Percentiles rank a stretch among this genome's conserved stretches.
These are phyloP conservation scores for Leucoraja ocellata DNA, from an alignment of 2,797 vertebrate species.

Conservation along the genomic window DNA sequence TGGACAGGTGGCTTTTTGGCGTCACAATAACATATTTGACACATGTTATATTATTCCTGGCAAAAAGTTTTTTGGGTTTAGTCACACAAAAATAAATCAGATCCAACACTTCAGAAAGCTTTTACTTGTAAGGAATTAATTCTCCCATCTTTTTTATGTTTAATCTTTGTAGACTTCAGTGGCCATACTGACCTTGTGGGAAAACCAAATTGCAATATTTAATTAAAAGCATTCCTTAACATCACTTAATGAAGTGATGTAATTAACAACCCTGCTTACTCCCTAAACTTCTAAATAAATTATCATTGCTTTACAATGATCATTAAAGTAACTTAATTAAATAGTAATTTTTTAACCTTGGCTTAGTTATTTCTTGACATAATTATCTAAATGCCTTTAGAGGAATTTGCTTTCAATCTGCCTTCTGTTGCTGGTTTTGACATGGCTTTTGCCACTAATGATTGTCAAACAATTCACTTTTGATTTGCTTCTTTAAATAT, in stretches of 20 bases:
- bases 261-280: neutral
- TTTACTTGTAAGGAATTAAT: neutral
- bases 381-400: neutral
- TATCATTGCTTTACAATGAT: neutral
- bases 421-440: neutral
- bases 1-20: neutral
- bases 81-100: neutral
- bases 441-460: neutral
- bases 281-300: neutral
- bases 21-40: neutral
- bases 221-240: neutral
- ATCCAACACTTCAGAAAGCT: neutral
- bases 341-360: neutral
- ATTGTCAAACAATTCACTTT: neutral
- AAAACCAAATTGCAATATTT: neutral
- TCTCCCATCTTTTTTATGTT: neutral
- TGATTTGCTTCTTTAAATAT: neutral
- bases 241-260: neutral
- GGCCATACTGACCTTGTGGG: neutral
- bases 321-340: conserved; percentile 27
- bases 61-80: neutral
- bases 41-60: neutral
- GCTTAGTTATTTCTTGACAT: neutral
- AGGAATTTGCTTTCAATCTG: neutral
- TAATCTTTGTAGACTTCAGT: neutral